Evolutionary conservation across 2,888 invertebrate genomes (phyloP), one percentile per base, ranked within the genome.

Genomic region (Candidula unifasciata): DNA sequence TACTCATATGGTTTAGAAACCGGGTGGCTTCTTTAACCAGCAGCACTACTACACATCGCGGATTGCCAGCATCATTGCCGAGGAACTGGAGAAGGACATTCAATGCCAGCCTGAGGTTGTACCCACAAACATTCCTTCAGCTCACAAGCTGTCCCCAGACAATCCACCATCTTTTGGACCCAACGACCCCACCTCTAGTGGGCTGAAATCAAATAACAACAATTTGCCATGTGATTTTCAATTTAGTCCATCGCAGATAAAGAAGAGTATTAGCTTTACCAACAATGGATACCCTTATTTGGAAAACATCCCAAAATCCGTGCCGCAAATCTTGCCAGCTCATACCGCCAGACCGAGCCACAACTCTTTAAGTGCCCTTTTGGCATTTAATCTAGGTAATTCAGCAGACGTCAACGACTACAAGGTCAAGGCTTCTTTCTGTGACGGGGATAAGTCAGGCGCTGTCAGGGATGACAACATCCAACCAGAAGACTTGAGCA

Each of bases 81-180:
- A 81, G n/a, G 81, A 81, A n/a, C 81, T 81, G 13, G 71, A 81
- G 73, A 81, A 81, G 30, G 81, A 81, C 24, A 44, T 73, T 10
- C 57, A 71, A 44, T 37, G 69, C 33, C 27, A n/a, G 13, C 80
- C n/a, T 24, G 16, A 44, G 3, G 3, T n/a, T 27, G 2, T n/a
- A 10, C 6, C 27, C 27, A 16, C 3, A 30, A 5, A 2, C 24
- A 60, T 30, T 68, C 44, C 44, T 52, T 68, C 54, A 18, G 52
- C 60, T 24, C 21, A 60, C 21, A 21, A 3, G 24, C 21, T 60
- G 18, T 60, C 60, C 18, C 60, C 24, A 60, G 24, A n/a, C 8
- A 60, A 13, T 5, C 18, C 60, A 21, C 18, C n/a, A 24, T 5
- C 10, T 24, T 1, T 21, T 21, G 60, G n/a, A 60, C 60, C 8